Evolutionary conservation across 2,797 vertebrate genomes (phyloP), one percentile per base, ranked within the genome.

Genomic region (Mergus octosetaceus): DNA sequence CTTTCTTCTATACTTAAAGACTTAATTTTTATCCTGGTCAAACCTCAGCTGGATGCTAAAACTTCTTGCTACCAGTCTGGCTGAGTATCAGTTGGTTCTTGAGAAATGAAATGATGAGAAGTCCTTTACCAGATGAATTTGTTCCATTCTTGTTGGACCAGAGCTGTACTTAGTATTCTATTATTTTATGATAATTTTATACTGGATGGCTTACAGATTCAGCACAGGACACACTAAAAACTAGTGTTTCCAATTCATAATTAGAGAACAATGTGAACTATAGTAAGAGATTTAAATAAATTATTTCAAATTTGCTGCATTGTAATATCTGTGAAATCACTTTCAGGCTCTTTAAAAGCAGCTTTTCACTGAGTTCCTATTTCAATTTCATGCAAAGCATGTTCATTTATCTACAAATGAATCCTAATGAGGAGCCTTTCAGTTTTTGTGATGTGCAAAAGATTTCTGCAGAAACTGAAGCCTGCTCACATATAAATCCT

Each of bases 341-440:
- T 92, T 95, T 83, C 89, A 94, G 70, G 41, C 57, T 89, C 62
- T 88, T 92, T 89, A 85, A 93, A 94, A 87, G 62, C 77, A 90
- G 61, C 21, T 94, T 85, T 86, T 75, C 89, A 43, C 36, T 36
- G 84, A 65, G n/a, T 87, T 87, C 81, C 78, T 85, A 47, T 93
- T 94, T 90, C 73, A 45, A 85, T 95, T 95, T 94, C 62, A 94
- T 94, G 86, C 88, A 96, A 93, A 96, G 32, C 68, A 41, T 82
- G 77, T 80, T 94, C 71, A 62, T 96, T 94, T 95, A 73, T 90
- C 94, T 91, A 49, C 68, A 91, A 78, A 87, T 64, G 90, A 94
- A 93, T 95, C 82, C 90, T 97, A 95, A 96, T 95, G 82, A 96
- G 87, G 49, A 89, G 27, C 72, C 77, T 96, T 94, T 92, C 68